phyloP scores from a whole-genome alignment of 2,888 invertebrate species.

The Mesorhabditis spiculigera region DNA sequence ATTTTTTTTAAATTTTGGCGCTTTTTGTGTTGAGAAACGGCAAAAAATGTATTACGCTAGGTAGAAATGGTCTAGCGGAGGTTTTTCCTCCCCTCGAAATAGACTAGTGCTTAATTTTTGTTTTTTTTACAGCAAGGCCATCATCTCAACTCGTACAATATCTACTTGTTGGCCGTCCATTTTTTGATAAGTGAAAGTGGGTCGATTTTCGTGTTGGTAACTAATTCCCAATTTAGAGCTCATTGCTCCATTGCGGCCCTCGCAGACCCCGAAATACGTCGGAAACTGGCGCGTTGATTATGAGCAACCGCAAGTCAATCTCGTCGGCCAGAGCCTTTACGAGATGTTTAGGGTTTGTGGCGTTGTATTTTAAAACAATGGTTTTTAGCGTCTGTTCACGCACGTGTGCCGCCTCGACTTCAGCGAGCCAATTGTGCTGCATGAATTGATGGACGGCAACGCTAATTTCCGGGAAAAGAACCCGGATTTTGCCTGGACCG shows the following conservation, averaged over 20 bases:
- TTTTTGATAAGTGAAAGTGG: slow-evolving; percentile 13
- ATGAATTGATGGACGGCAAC: neutral
- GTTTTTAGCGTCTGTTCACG: neutral
- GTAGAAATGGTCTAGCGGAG: too few species aligned
- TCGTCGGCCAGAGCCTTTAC: neutral
- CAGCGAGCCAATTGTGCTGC: neutral
- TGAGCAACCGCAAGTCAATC: neutral
- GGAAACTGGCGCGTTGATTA: slow-evolving; percentile 7
- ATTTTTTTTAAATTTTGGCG: too few species aligned
- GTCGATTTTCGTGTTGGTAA: slow-evolving; percentile 7
- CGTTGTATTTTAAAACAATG: neutral
- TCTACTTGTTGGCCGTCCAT: slow-evolving; percentile 19
- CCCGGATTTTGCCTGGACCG: slow-evolving; percentile 12
- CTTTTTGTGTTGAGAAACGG: too few species aligned
- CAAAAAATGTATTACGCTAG: too few species aligned
- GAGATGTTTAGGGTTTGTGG: neutral
- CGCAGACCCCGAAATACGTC: neutral
- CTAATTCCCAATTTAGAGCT: neutral
- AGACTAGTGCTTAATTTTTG: neutral
- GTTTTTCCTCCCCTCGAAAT: too few species aligned
- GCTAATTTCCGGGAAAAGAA: slow-evolving; percentile 9
- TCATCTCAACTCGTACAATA: slow-evolving; percentile 26
- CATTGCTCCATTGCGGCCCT: neutral
- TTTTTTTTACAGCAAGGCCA: slow-evolving; percentile 14
- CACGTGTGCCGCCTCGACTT: neutral